phyloP scores from a whole-genome alignment of 2,797 vertebrate genomes.

The Heterohyrax brucei region DNA sequence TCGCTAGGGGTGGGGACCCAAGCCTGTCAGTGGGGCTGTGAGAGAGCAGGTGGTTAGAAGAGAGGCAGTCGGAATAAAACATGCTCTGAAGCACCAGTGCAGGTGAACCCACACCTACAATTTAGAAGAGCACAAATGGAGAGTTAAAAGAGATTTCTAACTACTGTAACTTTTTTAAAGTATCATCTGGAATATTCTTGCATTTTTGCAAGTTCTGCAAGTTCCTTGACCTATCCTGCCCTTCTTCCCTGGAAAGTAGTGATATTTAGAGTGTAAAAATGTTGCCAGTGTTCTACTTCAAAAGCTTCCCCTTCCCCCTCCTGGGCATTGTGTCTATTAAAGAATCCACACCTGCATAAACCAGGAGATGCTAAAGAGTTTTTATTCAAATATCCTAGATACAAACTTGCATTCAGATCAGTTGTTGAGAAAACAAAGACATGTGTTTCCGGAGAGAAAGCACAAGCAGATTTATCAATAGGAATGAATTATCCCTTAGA shows the following conservation, averaged over 20 bases:
- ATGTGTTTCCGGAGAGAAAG: slow-evolving; percentile 61
- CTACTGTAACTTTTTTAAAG: neutral
- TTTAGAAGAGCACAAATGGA: neutral
- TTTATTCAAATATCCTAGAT: slow-evolving; percentile 82
- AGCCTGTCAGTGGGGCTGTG: neutral
- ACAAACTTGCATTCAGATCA: slow-evolving; percentile 84
- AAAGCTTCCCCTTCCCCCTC: neutral
- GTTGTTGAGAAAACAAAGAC: slow-evolving; percentile 87
- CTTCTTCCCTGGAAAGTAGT: neutral
- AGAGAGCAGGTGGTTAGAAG: neutral
- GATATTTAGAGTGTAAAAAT: slow-evolving; percentile 40
- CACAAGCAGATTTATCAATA: slow-evolving; percentile 68
- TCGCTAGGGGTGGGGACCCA: neutral
- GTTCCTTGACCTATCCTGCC: neutral
- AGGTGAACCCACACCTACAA: neutral
- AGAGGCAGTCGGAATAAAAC: neutral
- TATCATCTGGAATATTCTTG: neutral
- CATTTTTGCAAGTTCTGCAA: slow-evolving; percentile 1
- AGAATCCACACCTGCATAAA: slow-evolving; percentile 81
- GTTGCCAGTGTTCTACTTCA: neutral
- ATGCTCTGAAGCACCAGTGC: neutral
- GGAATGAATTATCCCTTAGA: slow-evolving; percentile 68
- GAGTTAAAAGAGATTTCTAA: slow-evolving; percentile 14
- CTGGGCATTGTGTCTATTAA: slow-evolving; percentile 53
- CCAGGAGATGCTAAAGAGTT: slow-evolving; percentile 67